Percentiles rank a stretch among this genome's conserved stretches.
phyloP scores from a whole-genome alignment of 1,140 invertebrate genomes.

The Brachionus plicatilis region DNA sequence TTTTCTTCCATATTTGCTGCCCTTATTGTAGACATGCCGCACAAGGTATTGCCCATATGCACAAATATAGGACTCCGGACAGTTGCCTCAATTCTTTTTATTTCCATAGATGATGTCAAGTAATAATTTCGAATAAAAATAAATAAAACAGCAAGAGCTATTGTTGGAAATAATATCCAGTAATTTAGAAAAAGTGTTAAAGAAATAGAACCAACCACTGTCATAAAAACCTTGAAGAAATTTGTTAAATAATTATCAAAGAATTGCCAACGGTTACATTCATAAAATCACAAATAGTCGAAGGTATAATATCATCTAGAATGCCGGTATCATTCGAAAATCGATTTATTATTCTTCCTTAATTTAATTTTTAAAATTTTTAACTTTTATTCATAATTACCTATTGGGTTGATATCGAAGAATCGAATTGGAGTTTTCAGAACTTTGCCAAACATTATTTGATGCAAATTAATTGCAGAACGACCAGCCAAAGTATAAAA shows the following conservation, averaged over 20 bases:
- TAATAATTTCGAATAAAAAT: background rate
- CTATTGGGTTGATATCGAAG: constrained; percentile 33
- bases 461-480: background rate
- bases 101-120: constrained; percentile 23
- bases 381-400: background rate
- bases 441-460: constrained; percentile 1
- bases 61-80: constrained; percentile 70
- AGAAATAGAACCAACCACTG: background rate
- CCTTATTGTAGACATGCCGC: constrained; percentile 80
- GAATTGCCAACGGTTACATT: constrained; percentile 44
- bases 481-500: background rate
- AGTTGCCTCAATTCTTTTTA: constrained; percentile 76
- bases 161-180: constrained; percentile 30
- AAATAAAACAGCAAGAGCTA: background rate
- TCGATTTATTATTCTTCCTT: constrained; percentile 67
- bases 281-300: constrained; percentile 67
- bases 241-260: background rate
- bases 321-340: constrained; percentile 80
- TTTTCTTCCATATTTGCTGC: constrained; percentile 68
- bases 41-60: constrained; percentile 77
- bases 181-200: constrained; percentile 9
- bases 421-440: background rate
- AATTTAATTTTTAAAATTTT: background rate
- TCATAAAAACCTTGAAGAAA: background rate
- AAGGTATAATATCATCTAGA: constrained; percentile 66